Evolutionary conservation across 53 echinoderm and acorn worm species (phyloP).

Genomic region (Echinometra lucunter): DNA sequence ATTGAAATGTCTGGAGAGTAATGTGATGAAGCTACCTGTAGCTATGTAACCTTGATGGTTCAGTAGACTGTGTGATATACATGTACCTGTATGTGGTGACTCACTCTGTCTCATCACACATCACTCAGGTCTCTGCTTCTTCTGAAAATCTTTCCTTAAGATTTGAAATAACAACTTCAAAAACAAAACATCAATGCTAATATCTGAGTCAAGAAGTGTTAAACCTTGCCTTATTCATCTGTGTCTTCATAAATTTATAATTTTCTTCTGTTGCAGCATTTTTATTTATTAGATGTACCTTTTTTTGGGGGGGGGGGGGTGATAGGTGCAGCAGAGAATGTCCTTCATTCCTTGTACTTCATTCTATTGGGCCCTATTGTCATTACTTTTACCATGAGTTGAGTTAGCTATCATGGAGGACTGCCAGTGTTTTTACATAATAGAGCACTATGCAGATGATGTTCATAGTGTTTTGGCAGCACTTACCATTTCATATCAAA

Average conservation of each 20-base stretch:
- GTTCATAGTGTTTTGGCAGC: neutral
- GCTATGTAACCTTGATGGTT: slow-evolving; percentile 18
- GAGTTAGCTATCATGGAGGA: neutral
- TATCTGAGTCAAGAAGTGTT: no score
- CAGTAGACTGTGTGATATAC: neutral
- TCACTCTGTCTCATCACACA: slow-evolving; percentile 28
- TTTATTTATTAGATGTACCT: neutral
- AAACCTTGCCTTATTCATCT: neutral
- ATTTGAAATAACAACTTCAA: no score
- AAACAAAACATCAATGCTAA: no score
- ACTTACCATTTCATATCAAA: neutral
- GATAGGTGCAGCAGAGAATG: no score
- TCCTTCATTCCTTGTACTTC: neutral
- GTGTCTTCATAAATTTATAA: neutral
- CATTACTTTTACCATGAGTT: neutral
- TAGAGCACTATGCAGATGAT: neutral
- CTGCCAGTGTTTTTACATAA: neutral
- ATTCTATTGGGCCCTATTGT: neutral
- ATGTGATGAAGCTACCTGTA: slow-evolving; percentile 36
- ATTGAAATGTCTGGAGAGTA: slow-evolving; percentile 1
- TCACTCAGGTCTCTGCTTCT: neutral
- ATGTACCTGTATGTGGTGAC: neutral
- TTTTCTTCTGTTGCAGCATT: no score
- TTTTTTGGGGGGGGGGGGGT: neutral
- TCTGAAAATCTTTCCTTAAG: no score